Conservation (phyloP, 2,113 vertebrate species). For the Hippocampus comes region DNA sequence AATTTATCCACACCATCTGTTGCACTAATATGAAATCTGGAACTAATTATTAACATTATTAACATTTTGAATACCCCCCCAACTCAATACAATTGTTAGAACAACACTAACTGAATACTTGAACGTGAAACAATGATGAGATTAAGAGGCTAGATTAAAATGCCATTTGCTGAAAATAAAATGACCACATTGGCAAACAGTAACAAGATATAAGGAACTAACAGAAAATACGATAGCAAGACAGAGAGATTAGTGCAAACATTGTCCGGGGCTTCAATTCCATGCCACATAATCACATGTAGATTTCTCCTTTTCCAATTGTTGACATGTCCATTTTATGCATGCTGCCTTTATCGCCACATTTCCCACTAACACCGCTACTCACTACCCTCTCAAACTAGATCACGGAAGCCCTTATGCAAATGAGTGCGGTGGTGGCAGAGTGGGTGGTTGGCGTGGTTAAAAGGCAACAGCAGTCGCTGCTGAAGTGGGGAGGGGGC, state of each 20-base stretch:
- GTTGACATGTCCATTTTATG: not conserved
- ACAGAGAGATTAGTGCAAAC: not conserved
- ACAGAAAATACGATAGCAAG: not conserved
- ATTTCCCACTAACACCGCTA: constrained; percentile 30
- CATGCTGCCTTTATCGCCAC: not conserved
- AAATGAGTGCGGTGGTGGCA: constrained; percentile 28
- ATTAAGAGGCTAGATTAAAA: no score
- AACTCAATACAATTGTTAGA: no score
- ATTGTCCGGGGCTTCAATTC: not conserved
- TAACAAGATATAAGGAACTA: not conserved
- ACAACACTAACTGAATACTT: no score
- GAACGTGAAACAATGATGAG: not conserved
- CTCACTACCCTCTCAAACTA: constrained; percentile 26
- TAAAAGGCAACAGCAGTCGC: constrained; percentile 27
- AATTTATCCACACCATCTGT: no score
- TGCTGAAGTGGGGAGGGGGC: not conserved
- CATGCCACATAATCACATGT: not conserved
- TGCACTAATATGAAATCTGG: no score
- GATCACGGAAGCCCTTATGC: constrained; percentile 35
- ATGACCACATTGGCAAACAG: no score
- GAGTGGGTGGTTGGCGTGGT: constrained; percentile 13
- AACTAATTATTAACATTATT: no score
- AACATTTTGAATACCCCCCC: no score
- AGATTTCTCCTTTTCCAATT: not conserved
- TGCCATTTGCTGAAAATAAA: no score